Evolutionary conservation across 2,888 invertebrate species (phyloP).

Genomic region (Sinopyrophorus schimmeli): DNA sequence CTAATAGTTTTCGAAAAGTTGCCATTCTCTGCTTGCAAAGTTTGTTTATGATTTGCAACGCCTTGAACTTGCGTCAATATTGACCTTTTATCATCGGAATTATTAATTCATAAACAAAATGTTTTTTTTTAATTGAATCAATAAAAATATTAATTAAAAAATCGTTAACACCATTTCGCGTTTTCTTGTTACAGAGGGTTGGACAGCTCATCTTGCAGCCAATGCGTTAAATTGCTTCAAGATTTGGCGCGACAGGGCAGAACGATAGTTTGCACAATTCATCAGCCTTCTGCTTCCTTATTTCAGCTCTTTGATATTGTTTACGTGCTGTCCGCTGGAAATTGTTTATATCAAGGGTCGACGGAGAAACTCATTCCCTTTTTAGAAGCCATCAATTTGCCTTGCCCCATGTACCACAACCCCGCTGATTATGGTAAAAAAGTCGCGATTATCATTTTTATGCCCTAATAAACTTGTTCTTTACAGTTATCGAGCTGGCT

Average conservation of each 20-base stretch:
- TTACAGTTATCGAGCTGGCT: constrained; percentile 87
- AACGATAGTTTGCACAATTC: constrained; percentile 93
- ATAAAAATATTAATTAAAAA: neutral
- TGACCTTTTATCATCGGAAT: constrained; percentile 12
- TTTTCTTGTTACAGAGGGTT: constrained; percentile 67
- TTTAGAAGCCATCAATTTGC: constrained; percentile 70
- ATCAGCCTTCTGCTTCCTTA: constrained; percentile 90
- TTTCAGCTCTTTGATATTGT: constrained; percentile 91
- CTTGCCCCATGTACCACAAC: constrained; percentile 92
- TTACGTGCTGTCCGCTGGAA: constrained; percentile 83
- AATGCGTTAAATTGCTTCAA: constrained; percentile 80
- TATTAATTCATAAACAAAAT: neutral
- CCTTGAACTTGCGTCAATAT: constrained; percentile 19
- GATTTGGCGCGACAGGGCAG: constrained; percentile 78
- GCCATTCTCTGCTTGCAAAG: too few species aligned
- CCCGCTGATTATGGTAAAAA: constrained; percentile 90
- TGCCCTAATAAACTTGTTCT: too few species aligned
- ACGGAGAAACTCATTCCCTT: constrained; percentile 76
- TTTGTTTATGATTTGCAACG: too few species aligned
- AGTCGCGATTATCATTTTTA: too few species aligned
- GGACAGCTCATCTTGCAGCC: constrained; percentile 84
- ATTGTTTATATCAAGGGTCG: constrained; percentile 85
- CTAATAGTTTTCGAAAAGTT: too few species aligned
- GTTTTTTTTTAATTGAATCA: constrained; percentile 3
- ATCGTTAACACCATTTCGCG: too few species aligned